Base-by-base conservation (phyloP, 2,113 vertebrate species). In the Nothocercus julius region DNA sequence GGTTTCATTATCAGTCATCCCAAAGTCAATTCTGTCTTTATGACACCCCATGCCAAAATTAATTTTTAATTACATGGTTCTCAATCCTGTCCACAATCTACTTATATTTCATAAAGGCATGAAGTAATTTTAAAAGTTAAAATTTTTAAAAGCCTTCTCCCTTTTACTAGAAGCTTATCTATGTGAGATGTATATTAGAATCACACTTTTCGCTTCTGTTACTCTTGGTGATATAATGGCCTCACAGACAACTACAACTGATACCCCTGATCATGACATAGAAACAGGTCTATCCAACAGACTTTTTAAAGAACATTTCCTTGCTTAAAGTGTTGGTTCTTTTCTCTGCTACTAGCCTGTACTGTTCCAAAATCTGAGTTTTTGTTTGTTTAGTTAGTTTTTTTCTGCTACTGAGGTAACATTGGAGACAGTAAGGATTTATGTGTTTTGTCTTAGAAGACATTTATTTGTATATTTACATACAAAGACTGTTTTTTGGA, bases 111-210 rank as follows among this genome's bases (percentile, higher is more conserved):
- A 51, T 83, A 56, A 73, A 45, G n/a, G 2, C 32, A 78, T 70
- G 74, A 40, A 85, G 69, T 59, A 74, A 78, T 89, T 84, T 81
- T 38, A 10, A 42, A 92, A 84, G 59, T 82, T 89, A 86, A 5
- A 4, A 82, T 90, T 88, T 84, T 2, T 59, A 67, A 75, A 72
- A 45, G 2, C 27, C 20, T 7, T 90, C 22, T 59, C 21, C 77
- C 22, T 83, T 74, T 38, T 34, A n/a, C 28, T 42, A 64, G 51
- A 61, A 81, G 77, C 28, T 84, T 68, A 47, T 64, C 40, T 64
- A 9, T 42, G 20, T 2, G 3, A 30, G 90, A 67, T 40, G 25
- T 58, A 56, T 42, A n/a, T 32, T 74, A 49, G 22, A 61, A 38
- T 89, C 8, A 21, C 56, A 51, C 5, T 62, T 22, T 63, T 38